Evolutionary conservation across 53 echinoderm and acorn worm species (phyloP).

Genomic region (Stichopus horrens): DNA sequence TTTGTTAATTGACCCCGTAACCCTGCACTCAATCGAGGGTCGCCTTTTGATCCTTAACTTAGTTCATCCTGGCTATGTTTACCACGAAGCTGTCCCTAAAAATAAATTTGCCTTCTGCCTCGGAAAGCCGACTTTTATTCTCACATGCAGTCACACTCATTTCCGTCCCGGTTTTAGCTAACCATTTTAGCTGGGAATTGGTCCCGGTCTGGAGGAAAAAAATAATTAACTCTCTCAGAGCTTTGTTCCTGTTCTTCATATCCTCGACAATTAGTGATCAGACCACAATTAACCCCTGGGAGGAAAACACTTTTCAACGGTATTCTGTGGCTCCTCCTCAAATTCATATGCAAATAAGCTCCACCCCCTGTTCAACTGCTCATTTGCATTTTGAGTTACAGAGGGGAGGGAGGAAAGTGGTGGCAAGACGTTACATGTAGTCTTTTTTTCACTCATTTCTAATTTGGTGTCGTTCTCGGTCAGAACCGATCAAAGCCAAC

Average conservation of each 20-base stretch:
- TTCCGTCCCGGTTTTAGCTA: not conserved
- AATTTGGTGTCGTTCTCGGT: not conserved
- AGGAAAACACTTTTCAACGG: not conserved
- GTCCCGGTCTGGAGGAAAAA: not conserved
- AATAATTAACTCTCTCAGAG: not conserved
- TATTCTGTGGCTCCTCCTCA: not conserved
- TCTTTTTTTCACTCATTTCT: slow-evolving; percentile 1
- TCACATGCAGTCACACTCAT: not conserved
- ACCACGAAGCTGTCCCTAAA: not conserved
- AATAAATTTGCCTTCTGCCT: not conserved
- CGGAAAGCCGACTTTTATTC: not conserved
- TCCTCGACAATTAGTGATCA: not conserved
- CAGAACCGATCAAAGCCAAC: not conserved
- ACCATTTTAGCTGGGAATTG: not conserved
- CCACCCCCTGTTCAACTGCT: not conserved
- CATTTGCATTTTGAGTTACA: slow-evolving; percentile 9
- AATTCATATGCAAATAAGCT: slow-evolving; percentile 33
- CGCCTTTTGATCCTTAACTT: not conserved
- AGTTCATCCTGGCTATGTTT: not conserved
- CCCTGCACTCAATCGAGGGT: not conserved
- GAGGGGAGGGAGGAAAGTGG: not conserved
- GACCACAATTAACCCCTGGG: not conserved
- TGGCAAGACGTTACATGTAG: not conserved
- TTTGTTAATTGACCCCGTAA: no score
- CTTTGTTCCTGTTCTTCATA: not conserved